A percentile compares a stretch with the other conserved stretches of the same genome.
Conservation (phyloP, 2,888 invertebrate genomes). For the Acanthosepion lycidas region DNA sequence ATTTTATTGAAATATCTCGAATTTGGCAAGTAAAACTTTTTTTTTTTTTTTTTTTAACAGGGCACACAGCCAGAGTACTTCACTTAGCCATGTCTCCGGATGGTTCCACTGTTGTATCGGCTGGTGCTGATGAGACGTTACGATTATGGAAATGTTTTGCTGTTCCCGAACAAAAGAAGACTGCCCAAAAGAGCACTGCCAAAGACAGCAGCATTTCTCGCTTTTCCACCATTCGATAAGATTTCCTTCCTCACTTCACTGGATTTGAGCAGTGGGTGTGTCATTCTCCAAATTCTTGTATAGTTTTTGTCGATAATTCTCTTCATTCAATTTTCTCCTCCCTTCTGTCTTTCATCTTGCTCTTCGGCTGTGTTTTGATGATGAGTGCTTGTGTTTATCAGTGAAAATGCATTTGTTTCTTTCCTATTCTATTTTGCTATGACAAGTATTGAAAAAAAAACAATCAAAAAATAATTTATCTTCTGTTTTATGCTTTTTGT, state of each 20-base stretch:
- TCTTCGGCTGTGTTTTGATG: neutral
- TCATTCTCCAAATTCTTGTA: neutral
- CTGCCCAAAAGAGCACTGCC: constrained; percentile 58
- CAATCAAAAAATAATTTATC: neutral
- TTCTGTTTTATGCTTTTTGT: neutral
- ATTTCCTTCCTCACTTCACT: neutral
- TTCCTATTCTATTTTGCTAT: neutral
- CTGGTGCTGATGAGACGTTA: constrained; percentile 96
- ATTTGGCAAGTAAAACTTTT: neutral
- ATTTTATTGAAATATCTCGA: no score
- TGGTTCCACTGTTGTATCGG: constrained; percentile 92
- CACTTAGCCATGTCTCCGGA: constrained; percentile 95
- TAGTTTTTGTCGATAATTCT: neutral
- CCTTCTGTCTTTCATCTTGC: neutral
- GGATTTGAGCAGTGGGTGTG: neutral
- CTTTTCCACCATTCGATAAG: neutral
- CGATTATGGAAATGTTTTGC: constrained; percentile 95
- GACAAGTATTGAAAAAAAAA: neutral
- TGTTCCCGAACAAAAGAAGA: constrained; percentile 65
- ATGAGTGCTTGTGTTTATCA: neutral
- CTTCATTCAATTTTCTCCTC: no score
- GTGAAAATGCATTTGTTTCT: neutral
- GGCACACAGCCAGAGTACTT: constrained; percentile 91
- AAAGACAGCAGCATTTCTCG: constrained; percentile 52
- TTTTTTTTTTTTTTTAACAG: constrained; percentile 73